Evolutionary conservation across 2,797 vertebrate species (phyloP).

Genomic region (Manis crassicaudata): DNA sequence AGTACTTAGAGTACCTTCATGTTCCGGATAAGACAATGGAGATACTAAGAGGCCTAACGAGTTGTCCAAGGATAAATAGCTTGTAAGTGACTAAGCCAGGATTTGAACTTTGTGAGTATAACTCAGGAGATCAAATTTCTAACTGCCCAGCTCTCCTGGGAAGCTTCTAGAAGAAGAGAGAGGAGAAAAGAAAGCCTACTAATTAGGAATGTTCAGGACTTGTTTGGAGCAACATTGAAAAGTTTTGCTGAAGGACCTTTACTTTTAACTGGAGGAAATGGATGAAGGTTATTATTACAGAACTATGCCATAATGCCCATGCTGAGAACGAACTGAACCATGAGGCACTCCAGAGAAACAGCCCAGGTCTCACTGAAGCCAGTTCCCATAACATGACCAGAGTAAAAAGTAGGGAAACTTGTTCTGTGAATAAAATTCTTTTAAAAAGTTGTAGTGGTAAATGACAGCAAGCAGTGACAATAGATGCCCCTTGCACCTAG

Average conservation of each 20-base stretch:
- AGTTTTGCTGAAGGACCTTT: background rate
- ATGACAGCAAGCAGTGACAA: slow-evolving; percentile 55
- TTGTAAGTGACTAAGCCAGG: background rate
- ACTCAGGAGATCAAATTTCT: slow-evolving; percentile 6
- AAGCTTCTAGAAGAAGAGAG: background rate
- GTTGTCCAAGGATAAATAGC: background rate
- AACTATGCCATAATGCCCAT: background rate
- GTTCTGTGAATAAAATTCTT: slow-evolving; percentile 6
- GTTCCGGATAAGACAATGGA: background rate
- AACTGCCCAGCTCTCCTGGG: background rate
- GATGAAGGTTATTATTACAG: background rate
- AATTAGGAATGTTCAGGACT: background rate
- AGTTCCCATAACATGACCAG: background rate
- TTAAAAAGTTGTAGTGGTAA: slow-evolving; percentile 12
- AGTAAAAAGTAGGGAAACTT: background rate
- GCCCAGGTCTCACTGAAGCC: background rate
- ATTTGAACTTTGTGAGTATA: background rate
- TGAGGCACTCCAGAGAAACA: background rate
- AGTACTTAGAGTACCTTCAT: background rate
- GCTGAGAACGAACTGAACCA: background rate
- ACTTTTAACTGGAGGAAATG: slow-evolving; percentile 11
- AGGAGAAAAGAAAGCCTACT: background rate
- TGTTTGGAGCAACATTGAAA: background rate
- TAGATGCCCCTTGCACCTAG: slow-evolving; percentile 52
- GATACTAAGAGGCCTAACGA: background rate